phyloP scores from a whole-genome alignment of 2,888 invertebrate genomes.

The Adelognathus sp. region DNA sequence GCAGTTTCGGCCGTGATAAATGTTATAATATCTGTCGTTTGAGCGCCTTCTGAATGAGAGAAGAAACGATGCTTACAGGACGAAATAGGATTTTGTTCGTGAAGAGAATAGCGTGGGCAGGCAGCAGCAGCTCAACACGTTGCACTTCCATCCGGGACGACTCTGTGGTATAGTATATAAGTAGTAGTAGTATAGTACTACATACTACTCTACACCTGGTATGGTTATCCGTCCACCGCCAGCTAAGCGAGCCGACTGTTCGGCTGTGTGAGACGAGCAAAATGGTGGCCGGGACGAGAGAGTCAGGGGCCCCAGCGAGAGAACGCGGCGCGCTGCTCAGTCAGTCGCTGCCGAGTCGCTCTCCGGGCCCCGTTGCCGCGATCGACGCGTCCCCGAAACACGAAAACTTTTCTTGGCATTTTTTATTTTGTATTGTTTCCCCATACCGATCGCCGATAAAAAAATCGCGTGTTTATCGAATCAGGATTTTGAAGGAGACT shows the following conservation, averaged over 20 bases:
- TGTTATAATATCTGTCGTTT: not conserved
- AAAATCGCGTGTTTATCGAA: not conserved
- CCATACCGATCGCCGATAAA: not conserved
- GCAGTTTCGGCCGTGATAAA: not conserved
- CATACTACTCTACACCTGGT: constrained; percentile 7
- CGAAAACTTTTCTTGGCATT: not conserved
- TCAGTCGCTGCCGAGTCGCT: constrained; percentile 73
- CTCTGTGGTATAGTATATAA: not conserved
- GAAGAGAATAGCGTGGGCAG: not conserved
- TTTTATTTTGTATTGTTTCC: not conserved
- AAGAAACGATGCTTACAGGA: not conserved
- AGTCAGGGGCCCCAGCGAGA: constrained; percentile 54
- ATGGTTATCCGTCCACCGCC: not conserved
- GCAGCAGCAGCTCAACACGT: constrained; percentile 13
- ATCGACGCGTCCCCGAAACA: constrained; percentile 62
- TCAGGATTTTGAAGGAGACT: not conserved
- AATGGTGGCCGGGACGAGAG: constrained; percentile 35
- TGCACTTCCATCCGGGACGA: constrained; percentile 6
- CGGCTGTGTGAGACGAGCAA: constrained; percentile 26
- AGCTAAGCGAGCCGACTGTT: not conserved
- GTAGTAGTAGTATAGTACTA: not conserved
- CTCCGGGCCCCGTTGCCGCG: constrained; percentile 78
- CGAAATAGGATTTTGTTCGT: not conserved
- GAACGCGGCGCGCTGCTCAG: constrained; percentile 67
- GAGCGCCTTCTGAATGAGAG: not conserved